phyloP scores from a whole-genome alignment of 2,888 invertebrate species.

The Caenorhabditis angaria region DNA sequence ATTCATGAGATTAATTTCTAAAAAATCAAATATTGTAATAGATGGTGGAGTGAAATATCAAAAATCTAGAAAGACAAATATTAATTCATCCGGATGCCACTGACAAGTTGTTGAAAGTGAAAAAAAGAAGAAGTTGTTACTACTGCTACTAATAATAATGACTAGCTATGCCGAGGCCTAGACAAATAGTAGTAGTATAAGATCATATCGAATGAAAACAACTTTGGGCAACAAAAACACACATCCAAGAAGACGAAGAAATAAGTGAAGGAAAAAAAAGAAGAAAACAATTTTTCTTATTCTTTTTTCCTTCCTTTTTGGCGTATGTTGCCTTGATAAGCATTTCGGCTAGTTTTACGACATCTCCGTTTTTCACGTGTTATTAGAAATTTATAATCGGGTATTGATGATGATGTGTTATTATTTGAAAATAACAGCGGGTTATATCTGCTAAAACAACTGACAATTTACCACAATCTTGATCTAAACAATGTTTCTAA shows the following conservation, averaged over 20 bases:
- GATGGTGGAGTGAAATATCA: background rate
- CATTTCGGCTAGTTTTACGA: background rate
- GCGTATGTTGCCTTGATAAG: background rate
- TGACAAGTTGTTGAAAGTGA: background rate
- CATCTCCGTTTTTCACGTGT: background rate
- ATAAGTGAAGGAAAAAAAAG: background rate
- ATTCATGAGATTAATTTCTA: no score
- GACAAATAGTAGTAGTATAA: background rate
- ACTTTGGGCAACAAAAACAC: conserved; percentile 4
- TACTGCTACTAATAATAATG: background rate
- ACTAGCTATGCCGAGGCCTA: background rate
- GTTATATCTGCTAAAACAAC: no score
- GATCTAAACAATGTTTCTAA: no score
- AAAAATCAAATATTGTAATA: background rate
- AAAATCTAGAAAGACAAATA: no score
- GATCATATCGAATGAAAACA: conserved; percentile 4
- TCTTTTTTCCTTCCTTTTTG: background rate
- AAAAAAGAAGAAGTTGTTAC: conserved; percentile 4
- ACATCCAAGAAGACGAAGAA: background rate
- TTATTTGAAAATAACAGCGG: no score
- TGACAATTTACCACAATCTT: no score
- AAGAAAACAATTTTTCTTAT: conserved; percentile 1
- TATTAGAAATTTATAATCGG: background rate
- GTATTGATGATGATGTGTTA: no score
- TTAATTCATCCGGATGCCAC: no score